A percentile compares a stretch with the other conserved stretches of the same genome.
Evolutionary conservation across 2,888 invertebrate genomes (phyloP).

Genomic region (Trachelus troglodyta): DNA sequence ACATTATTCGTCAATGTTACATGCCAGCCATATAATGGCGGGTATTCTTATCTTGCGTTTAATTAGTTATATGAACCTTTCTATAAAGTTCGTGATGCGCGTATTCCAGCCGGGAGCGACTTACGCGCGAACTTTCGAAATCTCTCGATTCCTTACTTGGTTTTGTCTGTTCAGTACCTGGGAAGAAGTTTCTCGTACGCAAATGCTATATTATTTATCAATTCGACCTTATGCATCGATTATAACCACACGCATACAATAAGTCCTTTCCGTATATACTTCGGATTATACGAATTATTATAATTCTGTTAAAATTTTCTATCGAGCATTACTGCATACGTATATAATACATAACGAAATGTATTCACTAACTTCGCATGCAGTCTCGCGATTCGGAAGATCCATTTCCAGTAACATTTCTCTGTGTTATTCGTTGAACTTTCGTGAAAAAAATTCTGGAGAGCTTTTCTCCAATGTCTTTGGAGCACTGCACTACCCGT

Average conservation of each 20-base stretch:
- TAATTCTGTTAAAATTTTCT: neutral
- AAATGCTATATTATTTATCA: neutral
- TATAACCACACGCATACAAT: neutral
- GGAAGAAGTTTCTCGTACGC: neutral
- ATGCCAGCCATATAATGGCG: neutral
- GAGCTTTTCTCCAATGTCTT: neutral
- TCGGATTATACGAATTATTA: neutral
- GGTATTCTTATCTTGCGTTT: neutral
- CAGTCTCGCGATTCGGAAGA: slow-evolving; percentile 9
- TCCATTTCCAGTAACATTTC: slow-evolving; percentile 18
- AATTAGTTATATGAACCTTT: neutral
- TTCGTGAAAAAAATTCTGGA: neutral
- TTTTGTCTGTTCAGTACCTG: neutral
- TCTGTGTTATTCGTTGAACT: neutral
- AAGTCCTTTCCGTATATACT: neutral
- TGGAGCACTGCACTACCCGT: neutral
- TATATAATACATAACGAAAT: neutral
- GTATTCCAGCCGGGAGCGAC: neutral
- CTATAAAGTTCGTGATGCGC: neutral
- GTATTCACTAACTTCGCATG: slow-evolving; percentile 14
- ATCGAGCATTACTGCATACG: neutral
- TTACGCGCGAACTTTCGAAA: neutral
- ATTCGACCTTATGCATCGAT: neutral
- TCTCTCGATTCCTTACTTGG: neutral
- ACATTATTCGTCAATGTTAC: neutral